Evolutionary conservation across 2,888 invertebrate species (phyloP).

Genomic region (Oscheius sp.): DNA sequence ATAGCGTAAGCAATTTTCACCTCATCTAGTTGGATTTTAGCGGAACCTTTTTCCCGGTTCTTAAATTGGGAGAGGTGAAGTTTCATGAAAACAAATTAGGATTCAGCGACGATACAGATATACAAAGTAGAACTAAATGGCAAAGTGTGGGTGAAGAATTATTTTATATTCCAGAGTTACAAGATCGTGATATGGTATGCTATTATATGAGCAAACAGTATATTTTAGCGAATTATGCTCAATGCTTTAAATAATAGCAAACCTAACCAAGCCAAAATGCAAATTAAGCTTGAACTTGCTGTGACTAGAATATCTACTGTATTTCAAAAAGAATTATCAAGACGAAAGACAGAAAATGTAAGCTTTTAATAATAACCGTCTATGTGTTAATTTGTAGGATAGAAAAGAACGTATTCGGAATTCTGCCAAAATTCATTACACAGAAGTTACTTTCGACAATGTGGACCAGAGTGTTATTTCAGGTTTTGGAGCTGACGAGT

Average conservation of each 20-base stretch:
- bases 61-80: not conserved
- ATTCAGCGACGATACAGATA: not conserved
- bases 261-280: not conserved
- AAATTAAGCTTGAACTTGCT: not conserved
- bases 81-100: not conserved
- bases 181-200: slow-evolving; percentile 1
- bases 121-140: not conserved
- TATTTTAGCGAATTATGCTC: not conserved
- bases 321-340: not conserved
- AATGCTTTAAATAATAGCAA: not conserved
- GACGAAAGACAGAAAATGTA: not conserved
- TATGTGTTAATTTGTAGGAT: no score
- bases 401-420: no score
- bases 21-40: not conserved
- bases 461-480: no score
- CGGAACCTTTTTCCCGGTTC: slow-evolving; percentile 6
- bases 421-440: no score
- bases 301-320: not conserved
- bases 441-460: no score
- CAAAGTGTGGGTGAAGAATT: not conserved
- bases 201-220: not conserved
- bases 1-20: slow-evolving; percentile 1
- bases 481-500: no score
- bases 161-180: not conserved
- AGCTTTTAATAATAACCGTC: not conserved